These are phyloP conservation scores for Erpobdella octoculata DNA, from an alignment of 2,888 invertebrate species.

Conservation along the genomic window DNA sequence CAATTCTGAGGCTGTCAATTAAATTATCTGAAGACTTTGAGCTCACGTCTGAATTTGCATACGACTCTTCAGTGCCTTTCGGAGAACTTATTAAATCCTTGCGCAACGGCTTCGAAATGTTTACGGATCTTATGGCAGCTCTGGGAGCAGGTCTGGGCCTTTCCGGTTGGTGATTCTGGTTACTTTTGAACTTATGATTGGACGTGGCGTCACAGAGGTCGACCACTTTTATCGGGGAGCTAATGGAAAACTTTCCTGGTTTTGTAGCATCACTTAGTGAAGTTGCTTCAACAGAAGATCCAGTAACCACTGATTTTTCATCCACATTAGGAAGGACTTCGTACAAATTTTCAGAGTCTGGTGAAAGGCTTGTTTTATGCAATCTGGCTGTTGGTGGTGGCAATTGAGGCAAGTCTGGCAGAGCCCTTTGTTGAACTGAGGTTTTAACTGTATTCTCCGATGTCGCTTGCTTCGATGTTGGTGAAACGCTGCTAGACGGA, in stretches of 20 bases:
- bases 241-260: not conserved
- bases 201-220: not conserved
- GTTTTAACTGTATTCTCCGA: not conserved
- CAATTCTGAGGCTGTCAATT: too few relatives aligned
- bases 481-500: not conserved
- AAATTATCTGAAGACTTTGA: not conserved
- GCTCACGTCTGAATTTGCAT: not conserved
- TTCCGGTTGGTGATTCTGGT: not conserved
- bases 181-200: not conserved
- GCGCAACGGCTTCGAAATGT: slow-evolving; percentile 10
- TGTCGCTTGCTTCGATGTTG: not conserved
- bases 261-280: not conserved
- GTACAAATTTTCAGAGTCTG: not conserved
- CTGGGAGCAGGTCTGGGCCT: slow-evolving; percentile 20
- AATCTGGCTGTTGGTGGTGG: not conserved
- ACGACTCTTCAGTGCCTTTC: not conserved
- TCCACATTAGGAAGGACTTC: not conserved
- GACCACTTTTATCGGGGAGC: not conserved
- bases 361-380: not conserved
- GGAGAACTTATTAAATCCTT: too few relatives aligned
- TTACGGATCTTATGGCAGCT: slow-evolving; percentile 20
- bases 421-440: slow-evolving; percentile 15
- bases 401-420: slow-evolving; percentile 15
- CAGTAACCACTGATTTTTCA: too few relatives aligned
- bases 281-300: too few relatives aligned